phyloP scores from a whole-genome alignment of 1,140 invertebrate genomes.

The Odontomachus brunneus region DNA sequence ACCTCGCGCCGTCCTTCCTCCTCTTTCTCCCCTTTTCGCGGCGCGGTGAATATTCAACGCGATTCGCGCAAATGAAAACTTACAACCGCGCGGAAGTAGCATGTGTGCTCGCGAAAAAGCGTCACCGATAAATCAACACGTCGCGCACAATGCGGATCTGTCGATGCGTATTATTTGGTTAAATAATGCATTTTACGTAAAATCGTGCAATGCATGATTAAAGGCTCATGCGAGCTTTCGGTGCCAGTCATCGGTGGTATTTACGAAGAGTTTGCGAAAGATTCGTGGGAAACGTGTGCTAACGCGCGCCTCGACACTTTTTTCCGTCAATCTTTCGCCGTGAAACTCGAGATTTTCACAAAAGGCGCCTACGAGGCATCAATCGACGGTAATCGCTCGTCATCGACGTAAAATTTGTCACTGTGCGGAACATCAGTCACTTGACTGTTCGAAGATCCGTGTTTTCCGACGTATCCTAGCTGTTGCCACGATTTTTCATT shows the following conservation, averaged over 20 bases:
- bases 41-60: conserved; percentile 11
- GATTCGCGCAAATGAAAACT: conserved; percentile 18
- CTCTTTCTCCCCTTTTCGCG: too few species aligned
- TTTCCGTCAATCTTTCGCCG: conserved; percentile 6
- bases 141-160: neutral
- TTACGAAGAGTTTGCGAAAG: conserved; percentile 16
- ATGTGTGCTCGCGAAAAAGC: conserved; percentile 15
- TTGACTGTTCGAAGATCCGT: neutral
- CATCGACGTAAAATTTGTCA: neutral
- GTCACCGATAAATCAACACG: conserved; percentile 18
- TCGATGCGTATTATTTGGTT: conserved; percentile 12
- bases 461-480: neutral
- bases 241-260: neutral
- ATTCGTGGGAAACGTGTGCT: neutral
- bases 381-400: neutral
- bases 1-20: neutral
- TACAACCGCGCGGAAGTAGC: neutral
- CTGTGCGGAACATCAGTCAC: neutral
- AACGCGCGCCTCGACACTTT: neutral
- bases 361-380: neutral
- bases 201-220: conserved; percentile 28
- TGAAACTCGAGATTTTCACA: neutral
- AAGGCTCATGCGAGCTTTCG: conserved; percentile 16
- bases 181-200: conserved; percentile 22
- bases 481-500: too few species aligned